Conservation (phyloP, 2,113 vertebrate genomes). For the Labrus mixtus region DNA sequence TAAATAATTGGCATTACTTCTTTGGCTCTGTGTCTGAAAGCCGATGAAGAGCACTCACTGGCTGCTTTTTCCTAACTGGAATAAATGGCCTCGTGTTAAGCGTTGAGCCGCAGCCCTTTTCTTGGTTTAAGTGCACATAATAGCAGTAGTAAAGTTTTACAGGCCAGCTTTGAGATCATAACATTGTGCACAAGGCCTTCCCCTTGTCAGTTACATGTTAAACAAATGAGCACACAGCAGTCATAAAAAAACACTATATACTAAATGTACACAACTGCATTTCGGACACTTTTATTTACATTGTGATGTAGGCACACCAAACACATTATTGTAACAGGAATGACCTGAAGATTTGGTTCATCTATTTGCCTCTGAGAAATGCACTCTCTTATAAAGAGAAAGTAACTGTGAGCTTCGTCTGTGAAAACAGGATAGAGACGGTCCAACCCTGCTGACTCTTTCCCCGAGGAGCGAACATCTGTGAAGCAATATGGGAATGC, state of each 20-base stretch:
- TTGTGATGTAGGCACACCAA: conserved; percentile 17
- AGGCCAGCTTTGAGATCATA: conserved; percentile 77
- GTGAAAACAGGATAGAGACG: not conserved
- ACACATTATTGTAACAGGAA: conserved; percentile 10
- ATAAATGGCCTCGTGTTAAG: conserved; percentile 57
- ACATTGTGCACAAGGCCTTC: conserved; percentile 56
- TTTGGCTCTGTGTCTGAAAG: conserved; percentile 16
- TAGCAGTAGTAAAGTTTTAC: conserved; percentile 81
- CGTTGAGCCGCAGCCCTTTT: conserved; percentile 52
- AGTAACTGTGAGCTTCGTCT: conserved; percentile 15
- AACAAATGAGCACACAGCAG: conserved; percentile 66
- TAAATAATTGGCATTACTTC: conserved; percentile 5
- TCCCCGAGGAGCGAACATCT: conserved; percentile 44
- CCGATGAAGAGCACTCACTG: conserved; percentile 28
- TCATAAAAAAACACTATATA: conserved; percentile 60
- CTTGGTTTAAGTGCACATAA: conserved; percentile 78
- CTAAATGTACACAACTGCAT: conserved; percentile 38
- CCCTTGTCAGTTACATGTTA: conserved; percentile 70
- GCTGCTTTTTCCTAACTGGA: conserved; percentile 55
- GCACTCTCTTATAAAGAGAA: conserved; percentile 6
- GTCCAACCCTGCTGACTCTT: conserved; percentile 6
- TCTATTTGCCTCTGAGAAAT: conserved; percentile 47
- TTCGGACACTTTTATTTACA: conserved; percentile 26
- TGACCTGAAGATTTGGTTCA: conserved; percentile 24
- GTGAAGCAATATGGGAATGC: conserved; percentile 53